These are phyloP conservation scores for Platalea minor DNA, from an alignment of 2,797 vertebrate species.

Conservation along the genomic window DNA sequence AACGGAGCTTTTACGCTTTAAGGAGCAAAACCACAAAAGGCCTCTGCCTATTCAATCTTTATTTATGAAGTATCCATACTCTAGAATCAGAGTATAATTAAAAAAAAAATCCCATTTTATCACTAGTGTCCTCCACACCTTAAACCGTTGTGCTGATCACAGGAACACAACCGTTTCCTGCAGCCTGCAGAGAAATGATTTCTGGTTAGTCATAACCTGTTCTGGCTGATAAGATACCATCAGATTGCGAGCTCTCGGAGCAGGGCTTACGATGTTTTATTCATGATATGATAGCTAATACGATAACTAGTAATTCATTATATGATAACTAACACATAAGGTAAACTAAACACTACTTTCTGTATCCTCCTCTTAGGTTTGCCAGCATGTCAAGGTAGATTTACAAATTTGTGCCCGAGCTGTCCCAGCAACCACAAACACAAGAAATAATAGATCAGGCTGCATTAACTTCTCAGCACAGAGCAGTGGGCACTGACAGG, in stretches of 20 bases:
- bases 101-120: background rate
- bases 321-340: fast-evolving
- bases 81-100: background rate
- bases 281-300: background rate
- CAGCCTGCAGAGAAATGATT: background rate
- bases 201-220: background rate
- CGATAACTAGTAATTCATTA: background rate
- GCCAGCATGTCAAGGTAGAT: background rate
- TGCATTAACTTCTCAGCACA: background rate
- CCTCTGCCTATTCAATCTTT: background rate
- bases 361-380: background rate
- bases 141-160: background rate
- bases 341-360: background rate
- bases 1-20: background rate
- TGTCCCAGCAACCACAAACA: background rate
- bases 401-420: background rate
- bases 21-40: background rate
- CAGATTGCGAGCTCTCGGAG: background rate
- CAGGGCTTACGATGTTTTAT: background rate
- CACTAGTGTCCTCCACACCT: background rate
- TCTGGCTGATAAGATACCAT: background rate
- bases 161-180: background rate
- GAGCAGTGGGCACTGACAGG: background rate
- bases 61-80: background rate
- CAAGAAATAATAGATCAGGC: background rate